Conservation (phyloP, 2,113 vertebrate genomes). For the Erpornis zantholeuca region DNA sequence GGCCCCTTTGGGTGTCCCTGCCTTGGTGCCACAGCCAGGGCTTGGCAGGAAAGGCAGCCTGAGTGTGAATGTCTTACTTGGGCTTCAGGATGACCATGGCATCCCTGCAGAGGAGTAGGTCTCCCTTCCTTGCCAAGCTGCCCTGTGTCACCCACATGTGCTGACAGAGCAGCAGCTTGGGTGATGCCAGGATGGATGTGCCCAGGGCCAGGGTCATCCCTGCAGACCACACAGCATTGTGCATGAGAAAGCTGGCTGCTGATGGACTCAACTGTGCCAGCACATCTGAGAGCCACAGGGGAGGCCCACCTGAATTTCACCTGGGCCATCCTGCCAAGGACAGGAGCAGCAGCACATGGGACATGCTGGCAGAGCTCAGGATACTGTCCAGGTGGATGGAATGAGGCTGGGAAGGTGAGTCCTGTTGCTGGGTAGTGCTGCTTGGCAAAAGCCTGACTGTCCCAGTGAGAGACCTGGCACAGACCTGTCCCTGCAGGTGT, state of each 20-base stretch:
- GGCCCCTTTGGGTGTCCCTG: too few species aligned
- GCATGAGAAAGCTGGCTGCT: not conserved
- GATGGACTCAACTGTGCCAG: not conserved
- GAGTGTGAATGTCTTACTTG: not conserved
- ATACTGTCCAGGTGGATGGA: not conserved
- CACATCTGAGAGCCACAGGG: too few species aligned
- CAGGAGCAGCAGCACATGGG: not conserved
- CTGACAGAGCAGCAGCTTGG: rapidly evolving
- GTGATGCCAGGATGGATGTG: too few species aligned
- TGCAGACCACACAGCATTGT: not conserved
- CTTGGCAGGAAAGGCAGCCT: not conserved
- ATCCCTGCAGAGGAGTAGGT: not conserved
- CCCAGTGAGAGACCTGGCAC: not conserved
- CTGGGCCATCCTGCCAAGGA: rapidly evolving
- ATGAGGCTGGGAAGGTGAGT: not conserved
- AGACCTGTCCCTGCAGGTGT: not conserved
- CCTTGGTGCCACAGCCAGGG: too few species aligned
- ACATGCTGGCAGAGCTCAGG: not conserved
- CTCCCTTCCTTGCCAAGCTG: not conserved
- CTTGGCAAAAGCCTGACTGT: not conserved
- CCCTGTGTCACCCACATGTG: rapidly evolving
- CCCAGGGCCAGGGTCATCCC: rapidly evolving
- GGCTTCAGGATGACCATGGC: not conserved
- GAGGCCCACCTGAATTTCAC: not conserved
- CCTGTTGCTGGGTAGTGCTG: not conserved